phyloP scores from a whole-genome alignment of 2,888 invertebrate genomes.

The Lycia hirtaria region DNA sequence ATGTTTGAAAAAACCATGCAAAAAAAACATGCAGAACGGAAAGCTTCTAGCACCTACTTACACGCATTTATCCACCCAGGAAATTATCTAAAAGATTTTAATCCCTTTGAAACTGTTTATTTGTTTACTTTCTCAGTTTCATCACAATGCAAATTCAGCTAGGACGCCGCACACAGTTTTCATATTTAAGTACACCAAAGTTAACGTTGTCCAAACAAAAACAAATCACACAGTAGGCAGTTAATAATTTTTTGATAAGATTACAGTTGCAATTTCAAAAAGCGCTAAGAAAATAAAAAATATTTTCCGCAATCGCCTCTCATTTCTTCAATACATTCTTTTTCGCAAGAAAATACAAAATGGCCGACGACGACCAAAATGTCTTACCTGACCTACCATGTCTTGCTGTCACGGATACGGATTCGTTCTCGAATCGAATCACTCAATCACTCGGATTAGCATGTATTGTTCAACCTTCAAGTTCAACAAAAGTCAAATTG shows the following conservation, averaged over 20 bases:
- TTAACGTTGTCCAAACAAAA: slow-evolving; percentile 13
- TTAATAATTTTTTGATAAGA: not conserved
- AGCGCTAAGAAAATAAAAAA: slow-evolving; percentile 45
- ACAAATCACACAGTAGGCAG: slow-evolving; percentile 20
- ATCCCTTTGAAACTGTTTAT: slow-evolving; percentile 5
- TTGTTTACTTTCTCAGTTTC: slow-evolving; percentile 22
- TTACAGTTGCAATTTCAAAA: slow-evolving; percentile 30
- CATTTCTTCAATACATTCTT: slow-evolving; percentile 46
- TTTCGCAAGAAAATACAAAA: slow-evolving; percentile 71
- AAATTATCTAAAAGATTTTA: not conserved
- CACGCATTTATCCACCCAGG: slow-evolving; percentile 26
- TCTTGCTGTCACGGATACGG: slow-evolving; percentile 45
- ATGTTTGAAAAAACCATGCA: not conserved
- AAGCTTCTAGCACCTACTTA: slow-evolving; percentile 18
- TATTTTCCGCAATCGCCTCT: slow-evolving; percentile 68
- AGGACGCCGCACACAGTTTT: slow-evolving; percentile 28
- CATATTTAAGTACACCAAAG: slow-evolving; percentile 22
- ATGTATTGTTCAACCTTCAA: slow-evolving; percentile 20
- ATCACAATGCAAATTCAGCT: slow-evolving; percentile 6
- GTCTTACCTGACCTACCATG: slow-evolving; percentile 56
- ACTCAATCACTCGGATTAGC: slow-evolving; percentile 30
- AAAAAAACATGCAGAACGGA: slow-evolving; percentile 8
- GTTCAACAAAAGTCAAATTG: slow-evolving; percentile 14
- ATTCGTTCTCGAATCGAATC: slow-evolving; percentile 24
- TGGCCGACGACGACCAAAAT: slow-evolving; percentile 63